These are phyloP conservation scores for Hyaena hyaena DNA, from an alignment of 2,113 vertebrate species.

Conservation along the genomic window DNA sequence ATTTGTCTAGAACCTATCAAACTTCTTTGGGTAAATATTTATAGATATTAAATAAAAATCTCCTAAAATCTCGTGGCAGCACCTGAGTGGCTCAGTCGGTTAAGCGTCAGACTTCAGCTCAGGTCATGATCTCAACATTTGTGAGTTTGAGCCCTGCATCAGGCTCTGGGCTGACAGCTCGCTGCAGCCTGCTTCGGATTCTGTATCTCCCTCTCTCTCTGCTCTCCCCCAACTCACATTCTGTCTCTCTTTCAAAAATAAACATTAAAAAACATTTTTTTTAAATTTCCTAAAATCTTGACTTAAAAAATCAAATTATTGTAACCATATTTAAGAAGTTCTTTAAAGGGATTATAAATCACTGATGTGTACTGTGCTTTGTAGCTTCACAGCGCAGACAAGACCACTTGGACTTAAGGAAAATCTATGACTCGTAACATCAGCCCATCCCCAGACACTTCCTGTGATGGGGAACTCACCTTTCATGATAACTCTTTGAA, in stretches of 20 bases:
- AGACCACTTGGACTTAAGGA: not conserved
- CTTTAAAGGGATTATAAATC: not conserved
- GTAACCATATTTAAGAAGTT: constrained; percentile 34
- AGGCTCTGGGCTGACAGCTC: no score
- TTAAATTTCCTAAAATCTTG: not conserved
- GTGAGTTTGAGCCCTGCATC: no score
- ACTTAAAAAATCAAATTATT: not conserved
- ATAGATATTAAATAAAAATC: not conserved
- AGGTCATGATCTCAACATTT: no score
- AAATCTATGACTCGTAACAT: not conserved
- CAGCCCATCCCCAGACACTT: not conserved
- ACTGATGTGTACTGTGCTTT: not conserved
- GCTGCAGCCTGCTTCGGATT: no score
- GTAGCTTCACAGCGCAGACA: not conserved
- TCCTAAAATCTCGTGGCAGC: not conserved
- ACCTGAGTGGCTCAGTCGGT: no score
- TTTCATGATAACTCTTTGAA: not conserved
- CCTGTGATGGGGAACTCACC: not conserved
- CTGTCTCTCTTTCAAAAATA: no score
- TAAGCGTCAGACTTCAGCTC: no score
- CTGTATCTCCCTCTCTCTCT: no score
- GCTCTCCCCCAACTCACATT: no score
- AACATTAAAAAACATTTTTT: no score
- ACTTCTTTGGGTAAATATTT: constrained; percentile 2
- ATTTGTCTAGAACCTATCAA: not conserved